phyloP scores from a whole-genome alignment of 23 tunicate genomes.

The Ciona savignyi region DNA sequence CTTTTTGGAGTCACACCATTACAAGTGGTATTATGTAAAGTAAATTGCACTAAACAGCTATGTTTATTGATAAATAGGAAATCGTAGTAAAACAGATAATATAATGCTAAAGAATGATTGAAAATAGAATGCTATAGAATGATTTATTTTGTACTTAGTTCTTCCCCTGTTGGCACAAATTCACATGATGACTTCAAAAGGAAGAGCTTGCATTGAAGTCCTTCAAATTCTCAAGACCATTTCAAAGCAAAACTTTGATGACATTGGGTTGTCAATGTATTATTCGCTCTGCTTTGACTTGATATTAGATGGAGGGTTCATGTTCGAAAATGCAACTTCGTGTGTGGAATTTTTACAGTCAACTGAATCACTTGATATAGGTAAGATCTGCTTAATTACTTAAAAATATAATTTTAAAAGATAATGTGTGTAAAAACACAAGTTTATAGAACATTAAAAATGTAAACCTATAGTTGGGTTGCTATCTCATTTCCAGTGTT shows the following conservation, averaged over 20 bases:
- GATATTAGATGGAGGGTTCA: conserved; percentile 47
- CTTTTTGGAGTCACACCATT: no score
- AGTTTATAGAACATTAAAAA: no score
- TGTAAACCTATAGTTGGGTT: no score
- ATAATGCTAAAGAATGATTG: no score
- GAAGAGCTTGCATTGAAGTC: conserved; percentile 32
- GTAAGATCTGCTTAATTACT: no score
- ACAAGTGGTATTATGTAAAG: no score
- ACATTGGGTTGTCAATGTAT: conserved; percentile 25
- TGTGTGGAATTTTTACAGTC: conserved; percentile 32
- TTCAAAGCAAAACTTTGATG: conserved; percentile 23
- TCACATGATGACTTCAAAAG: conserved; percentile 50
- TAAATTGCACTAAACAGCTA: no score
- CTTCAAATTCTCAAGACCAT: conserved; percentile 14
- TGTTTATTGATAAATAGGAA: no score
- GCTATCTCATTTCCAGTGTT: no score
- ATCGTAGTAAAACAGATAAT: background rate
- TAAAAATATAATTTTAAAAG: no score
- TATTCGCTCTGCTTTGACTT: conserved; percentile 56
- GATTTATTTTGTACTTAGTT: conserved; percentile 19
- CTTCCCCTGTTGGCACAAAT: conserved; percentile 65
- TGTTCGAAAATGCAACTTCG: conserved; percentile 12
- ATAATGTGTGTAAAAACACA: no score
- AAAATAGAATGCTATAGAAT: background rate
- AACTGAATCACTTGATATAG: conserved; percentile 27